phyloP scores from a whole-genome alignment of 1,140 invertebrate species.

The Drosophila lacteicornis region DNA sequence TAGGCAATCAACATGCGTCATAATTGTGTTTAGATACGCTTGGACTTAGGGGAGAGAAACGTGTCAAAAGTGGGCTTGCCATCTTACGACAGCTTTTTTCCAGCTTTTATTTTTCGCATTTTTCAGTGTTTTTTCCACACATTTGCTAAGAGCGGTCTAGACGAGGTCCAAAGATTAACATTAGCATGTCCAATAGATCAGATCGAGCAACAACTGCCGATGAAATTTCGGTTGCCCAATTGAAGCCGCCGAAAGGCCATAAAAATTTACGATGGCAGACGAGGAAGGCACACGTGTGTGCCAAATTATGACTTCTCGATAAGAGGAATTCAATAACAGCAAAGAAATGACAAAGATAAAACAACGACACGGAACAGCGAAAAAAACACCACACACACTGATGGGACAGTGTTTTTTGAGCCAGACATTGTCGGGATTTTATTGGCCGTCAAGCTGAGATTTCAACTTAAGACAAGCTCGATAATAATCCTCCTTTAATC shows the following conservation, averaged over 20 bases:
- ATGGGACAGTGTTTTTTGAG: background rate
- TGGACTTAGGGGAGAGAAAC: conserved; percentile 36
- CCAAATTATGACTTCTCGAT: conserved; percentile 69
- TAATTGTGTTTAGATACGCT: conserved; percentile 59
- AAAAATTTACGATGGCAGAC: conserved; percentile 64
- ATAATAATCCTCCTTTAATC: conserved; percentile 10
- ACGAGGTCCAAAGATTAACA: conserved; percentile 20
- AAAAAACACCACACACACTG: background rate
- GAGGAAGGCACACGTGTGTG: conserved; percentile 72
- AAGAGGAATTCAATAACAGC: conserved; percentile 26
- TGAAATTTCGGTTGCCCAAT: conserved; percentile 39
- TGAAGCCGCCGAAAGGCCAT: conserved; percentile 55
- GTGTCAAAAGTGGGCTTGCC: conserved; percentile 30
- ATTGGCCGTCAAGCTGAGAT: conserved; percentile 11
- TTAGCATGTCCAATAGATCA: conserved; percentile 25
- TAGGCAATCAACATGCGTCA: conserved; percentile 53
- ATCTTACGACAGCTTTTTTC: background rate
- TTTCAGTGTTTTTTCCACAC: background rate
- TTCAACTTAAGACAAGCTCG: conserved; percentile 3
- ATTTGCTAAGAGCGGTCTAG: conserved; percentile 29
- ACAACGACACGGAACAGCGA: conserved; percentile 32
- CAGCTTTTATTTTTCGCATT: background rate
- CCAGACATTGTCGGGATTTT: conserved; percentile 8
- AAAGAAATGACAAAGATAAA: conserved; percentile 30
- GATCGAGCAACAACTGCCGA: background rate